Base-by-base conservation (phyloP, 2,113 vertebrate genomes). In the Ranitomeya variabilis region DNA sequence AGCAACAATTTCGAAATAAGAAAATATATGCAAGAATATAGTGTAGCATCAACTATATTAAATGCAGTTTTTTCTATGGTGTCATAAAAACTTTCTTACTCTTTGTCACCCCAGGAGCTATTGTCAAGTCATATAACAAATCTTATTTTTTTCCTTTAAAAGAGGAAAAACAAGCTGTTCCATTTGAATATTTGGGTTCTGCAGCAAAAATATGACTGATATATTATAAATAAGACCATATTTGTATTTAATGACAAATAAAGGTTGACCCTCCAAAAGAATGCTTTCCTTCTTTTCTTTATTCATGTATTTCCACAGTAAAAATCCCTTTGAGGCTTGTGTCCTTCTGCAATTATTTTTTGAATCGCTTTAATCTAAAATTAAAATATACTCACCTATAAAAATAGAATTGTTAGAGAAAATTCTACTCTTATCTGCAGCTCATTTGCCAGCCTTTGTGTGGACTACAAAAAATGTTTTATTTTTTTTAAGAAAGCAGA, bases 11-110 rank as follows among this genome's bases (percentile, higher is more conserved):
- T 80, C 11, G 14, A 59, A 57, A 14, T 15, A 31, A 10, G 4
- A 23, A 80, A 60, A 80, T 80, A 23, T 80, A 80, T 59, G n/a
- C 21, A 59, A 80, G 54, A 59, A 80, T 80, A 23, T 80, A 18
- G 55, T 57, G 54, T 59, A 23, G 52, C 54, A 80, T 80, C 54
- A 57, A 80, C 55, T 59, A 31, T 57, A 31, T 59, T 59, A 59
- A 59, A 80, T 80, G 21, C 52, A 45, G 15, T n/a, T 67, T 76
- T 76, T 76, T 76, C 52, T 76, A 76, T 21, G 8, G 18, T 76
- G 37, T 21, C 45, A 79, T 55, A 55, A 79, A 79, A 54, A 79
- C 51, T 55, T 57, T 15, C 52, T 23, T 80, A 31, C 14, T 80
- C 45, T 79, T 59, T 31, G 16, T 59, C 51, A 54, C 26, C 52